Conservation (phyloP, 2,888 invertebrate genomes). For the Synanthedon andrenaeformis region DNA sequence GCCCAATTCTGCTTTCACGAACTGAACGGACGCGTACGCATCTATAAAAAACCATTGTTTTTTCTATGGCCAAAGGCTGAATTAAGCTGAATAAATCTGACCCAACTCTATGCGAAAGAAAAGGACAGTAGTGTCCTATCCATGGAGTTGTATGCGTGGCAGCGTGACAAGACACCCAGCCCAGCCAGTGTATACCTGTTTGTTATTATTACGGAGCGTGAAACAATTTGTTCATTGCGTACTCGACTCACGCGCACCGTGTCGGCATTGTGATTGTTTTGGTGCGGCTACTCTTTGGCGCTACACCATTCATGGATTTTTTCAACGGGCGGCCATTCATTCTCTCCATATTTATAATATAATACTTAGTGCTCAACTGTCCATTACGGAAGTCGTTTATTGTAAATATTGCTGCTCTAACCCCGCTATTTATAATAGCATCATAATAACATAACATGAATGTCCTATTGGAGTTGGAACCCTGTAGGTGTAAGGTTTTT, state of each 20-base stretch:
- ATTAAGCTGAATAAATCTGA: no score
- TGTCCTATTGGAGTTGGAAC: no score
- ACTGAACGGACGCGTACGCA: no score
- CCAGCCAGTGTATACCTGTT: slow-evolving; percentile 2
- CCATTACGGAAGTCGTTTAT: slow-evolving; percentile 33
- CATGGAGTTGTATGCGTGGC: not conserved
- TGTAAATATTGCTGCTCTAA: slow-evolving; percentile 13
- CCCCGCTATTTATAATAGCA: no score
- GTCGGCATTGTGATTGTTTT: slow-evolving; percentile 49
- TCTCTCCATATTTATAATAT: slow-evolving; percentile 18
- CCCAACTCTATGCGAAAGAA: no score
- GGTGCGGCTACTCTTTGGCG: slow-evolving; percentile 43
- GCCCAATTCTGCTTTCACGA: no score
- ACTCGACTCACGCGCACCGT: slow-evolving; percentile 45
- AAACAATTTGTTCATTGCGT: slow-evolving; percentile 39
- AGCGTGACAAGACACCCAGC: not conserved
- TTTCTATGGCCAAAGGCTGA: no score
- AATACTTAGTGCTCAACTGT: slow-evolving; percentile 13
- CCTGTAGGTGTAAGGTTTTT: no score
- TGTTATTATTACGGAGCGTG: slow-evolving; percentile 14
- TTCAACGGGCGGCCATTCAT: slow-evolving; percentile 35
- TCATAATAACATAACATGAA: no score
- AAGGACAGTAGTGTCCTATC: no score
- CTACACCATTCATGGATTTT: slow-evolving; percentile 21
- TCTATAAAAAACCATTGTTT: no score